Evolutionary conservation across 2,113 vertebrate genomes (phyloP).

Genomic region (Suncus etruscus): DNA sequence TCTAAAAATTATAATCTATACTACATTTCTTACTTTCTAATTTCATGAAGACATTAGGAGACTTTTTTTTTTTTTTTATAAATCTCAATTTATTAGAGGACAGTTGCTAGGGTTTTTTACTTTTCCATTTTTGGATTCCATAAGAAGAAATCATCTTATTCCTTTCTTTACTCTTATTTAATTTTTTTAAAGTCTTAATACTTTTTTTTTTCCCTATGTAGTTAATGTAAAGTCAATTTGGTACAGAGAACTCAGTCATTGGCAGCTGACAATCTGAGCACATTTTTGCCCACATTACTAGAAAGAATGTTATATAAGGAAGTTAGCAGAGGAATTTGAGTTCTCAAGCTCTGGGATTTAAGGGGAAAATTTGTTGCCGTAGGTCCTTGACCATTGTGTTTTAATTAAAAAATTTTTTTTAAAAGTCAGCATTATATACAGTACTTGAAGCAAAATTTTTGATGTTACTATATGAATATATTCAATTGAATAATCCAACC

Average conservation of each 20-base stretch:
- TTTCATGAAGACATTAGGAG: conserved; percentile 44
- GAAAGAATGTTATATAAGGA: conserved; percentile 45
- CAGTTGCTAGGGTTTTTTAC: conserved; percentile 1
- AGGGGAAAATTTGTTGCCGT: conserved; percentile 27
- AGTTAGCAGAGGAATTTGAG: not conserved
- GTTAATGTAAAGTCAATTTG: conserved; percentile 43
- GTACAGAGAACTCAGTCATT: conserved; percentile 34
- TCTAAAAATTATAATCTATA: conserved; percentile 43
- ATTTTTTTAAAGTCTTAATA: conserved; percentile 47
- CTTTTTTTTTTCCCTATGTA: not conserved
- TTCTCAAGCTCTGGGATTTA: not conserved
- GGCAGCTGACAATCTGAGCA: not conserved
- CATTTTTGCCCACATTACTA: conserved; percentile 26
- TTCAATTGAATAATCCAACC: conserved; percentile 57
- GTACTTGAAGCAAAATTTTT: conserved; percentile 57
- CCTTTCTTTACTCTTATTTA: conserved; percentile 38
- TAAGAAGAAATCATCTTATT: conserved; percentile 41
- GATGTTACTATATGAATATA: conserved; percentile 46
- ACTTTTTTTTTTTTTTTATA: conserved; percentile 52
- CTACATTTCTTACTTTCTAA: conserved; percentile 39
- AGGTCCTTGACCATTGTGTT: conserved; percentile 30
- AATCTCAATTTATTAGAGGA: not conserved
- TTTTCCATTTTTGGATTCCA: conserved; percentile 44
- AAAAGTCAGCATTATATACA: conserved; percentile 54
- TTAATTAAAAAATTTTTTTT: conserved; percentile 66